Base-by-base conservation (phyloP, 2,888 invertebrate species). In the Pseudoips prasinana region DNA sequence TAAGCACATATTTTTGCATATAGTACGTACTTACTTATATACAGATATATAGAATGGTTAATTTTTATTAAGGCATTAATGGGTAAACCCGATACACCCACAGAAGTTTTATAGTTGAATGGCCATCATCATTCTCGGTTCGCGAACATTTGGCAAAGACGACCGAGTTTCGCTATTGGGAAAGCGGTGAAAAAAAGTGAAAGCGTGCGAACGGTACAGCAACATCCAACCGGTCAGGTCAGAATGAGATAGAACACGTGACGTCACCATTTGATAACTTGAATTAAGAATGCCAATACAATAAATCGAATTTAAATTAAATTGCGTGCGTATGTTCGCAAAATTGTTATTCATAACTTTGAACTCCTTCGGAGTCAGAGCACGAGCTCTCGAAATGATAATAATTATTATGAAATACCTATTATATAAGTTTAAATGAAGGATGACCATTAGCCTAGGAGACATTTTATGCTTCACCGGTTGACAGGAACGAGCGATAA, bases 141-240 rank as follows among this genome's bases (percentile, higher is more conserved):
- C 69, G 69, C 67, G 44, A 71, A 75, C 69, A 79, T 83, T 83
- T 79, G 79, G 81, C 81, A 74, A 69, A 69, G 64, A 42, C 73
- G 71, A 54, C 69, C 71, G 73, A 73, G 76, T 77, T 80, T 71
- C 76, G 73, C 70, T 72, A 79, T 82, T 79, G 79, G 74, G 85
- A 85, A 84, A 85, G 84, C 74, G 65, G 69, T 65, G 66, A 74
- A 79, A 82, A 79, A 83, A 83, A 84, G 84, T 81, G 85, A 84
- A 84, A 85, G 85, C 66, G 72, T 33, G 57, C 66, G 60, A 79
- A 62, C 45, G 72, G 61, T 76, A 81, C 53, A 48, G 42, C 47
- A 38, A 26, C 11, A 35, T 39, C 30, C 37, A 49, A 39, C 38
- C 39, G 37, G 40, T 38, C 39, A 47, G 29, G 50, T 40, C 41